Base-by-base conservation (phyloP, 2,888 invertebrate species). In the Lobophora halterata region DNA sequence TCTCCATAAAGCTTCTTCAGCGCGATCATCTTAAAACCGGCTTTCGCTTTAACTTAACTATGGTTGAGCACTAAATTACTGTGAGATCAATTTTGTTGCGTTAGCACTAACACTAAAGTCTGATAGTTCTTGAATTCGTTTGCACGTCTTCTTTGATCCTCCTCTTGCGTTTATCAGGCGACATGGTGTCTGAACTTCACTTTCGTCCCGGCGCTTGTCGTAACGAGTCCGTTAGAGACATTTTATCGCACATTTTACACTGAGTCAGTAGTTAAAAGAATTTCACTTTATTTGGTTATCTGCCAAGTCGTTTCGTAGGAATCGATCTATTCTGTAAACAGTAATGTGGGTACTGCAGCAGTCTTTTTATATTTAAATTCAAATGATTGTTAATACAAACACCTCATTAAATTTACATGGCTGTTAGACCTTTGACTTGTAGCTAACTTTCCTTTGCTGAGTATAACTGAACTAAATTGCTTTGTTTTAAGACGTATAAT, bases 1-100 rank as follows among this genome's bases (percentile, higher is more conserved):
- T 95, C 94, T 30, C 93, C 91, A 63, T 94, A 94, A 26, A 94
- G 82, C 76, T 95, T 95, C 85, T 95, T 95, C 59, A 94, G 80
- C 59, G 93, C 92, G 81, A 95, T 89, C 95, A 95, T 95, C 34
- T 37, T 57, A 46, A 48, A 24, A 47, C 11, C 36, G 40, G 27
- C 33, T 46, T 34, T 20, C 21, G 12, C 23, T 37, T 21, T 14
- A 45, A 43, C 41, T 44, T 31, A 46, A 44, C 39, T 44, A 52
- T 54, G 55, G n/a, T 79, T 79, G 79, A 81, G 80, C 79, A 77
- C 78, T 80, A 71, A 65, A 68, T 71, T 78, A 77, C 68, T 79
- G 59, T 68, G 79, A 81, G 79, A 80, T 81, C 81, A 75, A 37
- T 53, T n/a, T 36, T 28, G 35, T 50, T 43, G 39, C 46, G 46